phyloP scores from a whole-genome alignment of 2,113 vertebrate genomes.

The Regulus satrapa region DNA sequence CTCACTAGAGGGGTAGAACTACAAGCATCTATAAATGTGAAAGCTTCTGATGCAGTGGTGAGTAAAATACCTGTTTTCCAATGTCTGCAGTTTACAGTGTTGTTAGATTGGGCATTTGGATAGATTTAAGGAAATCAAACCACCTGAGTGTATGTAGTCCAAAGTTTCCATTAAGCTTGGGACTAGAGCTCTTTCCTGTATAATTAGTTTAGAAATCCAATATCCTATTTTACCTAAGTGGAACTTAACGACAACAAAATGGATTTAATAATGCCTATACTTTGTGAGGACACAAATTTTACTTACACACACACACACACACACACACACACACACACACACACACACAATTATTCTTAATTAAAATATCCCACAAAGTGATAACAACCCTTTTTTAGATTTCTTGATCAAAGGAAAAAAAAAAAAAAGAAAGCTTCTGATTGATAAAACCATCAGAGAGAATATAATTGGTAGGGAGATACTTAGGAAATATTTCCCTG shows the following conservation, averaged over 20 bases:
- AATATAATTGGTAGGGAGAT: not conserved
- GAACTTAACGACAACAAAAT: not conserved
- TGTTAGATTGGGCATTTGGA: not conserved
- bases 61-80: not conserved
- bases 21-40: not conserved
- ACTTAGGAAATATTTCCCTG: not conserved
- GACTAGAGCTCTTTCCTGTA: not conserved
- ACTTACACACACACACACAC: no score
- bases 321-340: no score
- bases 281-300: not conserved
- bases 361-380: not conserved
- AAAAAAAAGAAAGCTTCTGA: not conserved
- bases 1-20: not conserved
- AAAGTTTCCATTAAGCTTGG: not conserved
- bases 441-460: not conserved
- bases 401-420: not conserved
- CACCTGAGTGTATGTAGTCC: not conserved
- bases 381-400: not conserved
- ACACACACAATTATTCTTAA: not conserved
- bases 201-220: conserved; percentile 32
- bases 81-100: not conserved
- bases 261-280: not conserved
- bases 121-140: not conserved
- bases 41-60: no score
- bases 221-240: not conserved